Conservation (phyloP, 2,888 invertebrate species). For the Mythimna ferrago region DNA sequence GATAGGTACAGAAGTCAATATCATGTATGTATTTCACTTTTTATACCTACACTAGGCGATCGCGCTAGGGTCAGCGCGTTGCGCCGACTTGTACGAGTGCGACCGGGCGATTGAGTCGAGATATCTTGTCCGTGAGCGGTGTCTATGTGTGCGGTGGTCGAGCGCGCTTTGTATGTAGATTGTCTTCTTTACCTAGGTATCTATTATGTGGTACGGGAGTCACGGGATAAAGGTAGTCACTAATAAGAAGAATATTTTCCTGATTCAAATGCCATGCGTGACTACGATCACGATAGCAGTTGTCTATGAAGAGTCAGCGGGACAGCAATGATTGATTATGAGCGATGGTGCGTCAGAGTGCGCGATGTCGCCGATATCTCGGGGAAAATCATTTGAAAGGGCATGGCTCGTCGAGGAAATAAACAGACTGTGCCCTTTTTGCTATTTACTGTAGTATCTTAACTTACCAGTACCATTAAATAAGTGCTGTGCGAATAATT, state of each 20-base stretch:
- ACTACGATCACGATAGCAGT: slow-evolving; percentile 37
- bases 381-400: slow-evolving; percentile 28
- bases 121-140: too few species aligned
- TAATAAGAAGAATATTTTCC: slow-evolving; percentile 35
- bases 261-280: slow-evolving; percentile 46
- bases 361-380: slow-evolving; percentile 22
- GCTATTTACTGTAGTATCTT: background rate
- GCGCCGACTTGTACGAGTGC: too few species aligned
- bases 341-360: slow-evolving; percentile 6
- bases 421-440: background rate
- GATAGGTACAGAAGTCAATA: too few species aligned
- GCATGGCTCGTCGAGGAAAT: slow-evolving; percentile 5
- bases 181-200: too few species aligned
- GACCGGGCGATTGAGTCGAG: too few species aligned
- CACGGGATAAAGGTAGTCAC: background rate
- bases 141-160: too few species aligned
- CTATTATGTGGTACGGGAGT: background rate
- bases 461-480: background rate
- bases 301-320: slow-evolving; percentile 12
- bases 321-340: slow-evolving; percentile 35
- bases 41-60: too few species aligned
- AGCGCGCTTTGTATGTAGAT: too few species aligned
- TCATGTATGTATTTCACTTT: too few species aligned
- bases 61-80: too few species aligned
- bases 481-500: background rate